Percentiles rank a stretch among this genome's conserved stretches.
Conservation (phyloP, 2,113 vertebrate genomes). For the Chamaea fasciata region DNA sequence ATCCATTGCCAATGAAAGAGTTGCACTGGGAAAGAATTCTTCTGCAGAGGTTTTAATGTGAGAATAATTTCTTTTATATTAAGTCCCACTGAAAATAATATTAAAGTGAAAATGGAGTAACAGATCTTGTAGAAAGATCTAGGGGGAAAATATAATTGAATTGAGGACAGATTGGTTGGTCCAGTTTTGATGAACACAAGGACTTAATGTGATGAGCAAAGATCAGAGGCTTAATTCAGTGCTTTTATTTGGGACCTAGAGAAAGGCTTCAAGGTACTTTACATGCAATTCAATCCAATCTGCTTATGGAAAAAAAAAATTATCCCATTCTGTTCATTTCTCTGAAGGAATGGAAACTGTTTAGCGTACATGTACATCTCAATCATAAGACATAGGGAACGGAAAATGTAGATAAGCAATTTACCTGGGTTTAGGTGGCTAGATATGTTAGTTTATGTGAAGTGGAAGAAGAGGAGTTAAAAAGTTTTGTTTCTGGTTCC, state of each 20-base stretch:
- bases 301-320: not conserved
- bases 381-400: not conserved
- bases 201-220: not conserved
- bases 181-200: not conserved
- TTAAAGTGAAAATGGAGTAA: not conserved
- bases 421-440: not conserved
- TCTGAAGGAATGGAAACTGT: not conserved
- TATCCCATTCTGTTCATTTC: not conserved
- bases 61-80: not conserved
- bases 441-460: not conserved
- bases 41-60: not conserved
- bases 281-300: not conserved
- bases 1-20: not conserved
- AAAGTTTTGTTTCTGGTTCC: not conserved
- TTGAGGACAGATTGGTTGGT: not conserved
- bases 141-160: not conserved
- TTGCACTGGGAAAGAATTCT: not conserved
- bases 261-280: not conserved
- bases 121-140: not conserved
- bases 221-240: not conserved
- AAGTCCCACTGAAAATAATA: not conserved
- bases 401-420: not conserved
- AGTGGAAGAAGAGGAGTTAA: not conserved
- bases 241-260: not conserved
- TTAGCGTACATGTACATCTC: not conserved